A percentile compares a stretch with the other conserved stretches of the same genome.
phyloP scores from a whole-genome alignment of 2,888 invertebrate genomes.

The Parelbella ahira region DNA sequence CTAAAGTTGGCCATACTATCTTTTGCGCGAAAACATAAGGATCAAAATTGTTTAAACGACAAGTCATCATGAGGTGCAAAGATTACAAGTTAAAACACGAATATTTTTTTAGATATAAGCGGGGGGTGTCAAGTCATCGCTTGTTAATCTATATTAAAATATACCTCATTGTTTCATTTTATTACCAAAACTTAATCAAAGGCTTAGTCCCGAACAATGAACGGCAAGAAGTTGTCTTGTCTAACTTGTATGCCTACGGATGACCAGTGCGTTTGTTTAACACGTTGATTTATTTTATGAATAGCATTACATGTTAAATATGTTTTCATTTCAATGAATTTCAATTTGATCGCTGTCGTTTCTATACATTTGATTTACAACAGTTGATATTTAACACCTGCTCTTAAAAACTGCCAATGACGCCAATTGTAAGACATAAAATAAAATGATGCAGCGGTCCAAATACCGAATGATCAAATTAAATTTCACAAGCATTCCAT shows the following conservation, averaged over 20 bases:
- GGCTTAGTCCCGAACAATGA: slow-evolving; percentile 32
- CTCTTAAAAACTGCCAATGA: too few species aligned
- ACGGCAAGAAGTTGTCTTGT: slow-evolving; percentile 17
- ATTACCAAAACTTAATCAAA: slow-evolving; percentile 64
- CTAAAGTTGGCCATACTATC: slow-evolving; percentile 1
- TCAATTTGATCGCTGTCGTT: too few species aligned
- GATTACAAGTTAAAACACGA: slow-evolving; percentile 5
- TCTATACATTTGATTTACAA: too few species aligned
- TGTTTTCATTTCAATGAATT: background rate
- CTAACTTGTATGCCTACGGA: slow-evolving; percentile 19
- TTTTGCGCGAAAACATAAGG: slow-evolving; percentile 13
- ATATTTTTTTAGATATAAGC: slow-evolving; percentile 24
- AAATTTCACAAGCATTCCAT: slow-evolving; percentile 50
- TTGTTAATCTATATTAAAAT: slow-evolving; percentile 78
- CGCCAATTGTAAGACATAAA: background rate
- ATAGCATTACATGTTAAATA: too few species aligned
- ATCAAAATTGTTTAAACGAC: slow-evolving; percentile 7
- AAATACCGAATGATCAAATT: slow-evolving; percentile 42
- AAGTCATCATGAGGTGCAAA: slow-evolving; percentile 1
- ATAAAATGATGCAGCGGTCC: slow-evolving; percentile 2
- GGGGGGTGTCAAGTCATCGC: slow-evolving; percentile 72
- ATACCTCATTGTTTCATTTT: slow-evolving; percentile 70
- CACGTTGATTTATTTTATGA: too few species aligned
- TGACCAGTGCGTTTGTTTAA: slow-evolving; percentile 22
- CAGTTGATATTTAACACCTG: too few species aligned